Evolutionary conservation across 2,888 invertebrate genomes (phyloP).

Genomic region (Cloeon dipterum): DNA sequence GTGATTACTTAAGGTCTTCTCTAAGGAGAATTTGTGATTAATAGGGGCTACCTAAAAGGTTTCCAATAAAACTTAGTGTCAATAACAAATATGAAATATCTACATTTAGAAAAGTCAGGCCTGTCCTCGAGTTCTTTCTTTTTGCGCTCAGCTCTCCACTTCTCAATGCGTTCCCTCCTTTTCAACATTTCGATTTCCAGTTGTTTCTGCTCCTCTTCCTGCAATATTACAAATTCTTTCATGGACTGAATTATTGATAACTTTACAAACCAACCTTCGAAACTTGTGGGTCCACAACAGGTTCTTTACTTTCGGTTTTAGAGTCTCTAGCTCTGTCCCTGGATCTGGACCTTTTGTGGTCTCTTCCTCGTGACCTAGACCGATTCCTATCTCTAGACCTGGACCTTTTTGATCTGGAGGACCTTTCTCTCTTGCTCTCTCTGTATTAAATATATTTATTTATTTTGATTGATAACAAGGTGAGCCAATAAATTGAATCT

Average conservation of each 20-base stretch:
- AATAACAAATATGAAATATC: too few species aligned
- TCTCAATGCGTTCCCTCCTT: conserved; percentile 80
- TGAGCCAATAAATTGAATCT: background rate
- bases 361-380: conserved; percentile 29
- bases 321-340: conserved; percentile 14
- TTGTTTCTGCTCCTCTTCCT: conserved; percentile 76
- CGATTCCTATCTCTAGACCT: conserved; percentile 11
- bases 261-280: background rate
- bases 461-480: background rate
- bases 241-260: conserved; percentile 1
- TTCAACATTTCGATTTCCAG: conserved; percentile 91
- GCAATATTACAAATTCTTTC: conserved; percentile 8
- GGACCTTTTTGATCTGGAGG: background rate
- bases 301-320: background rate
- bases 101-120: too few species aligned
- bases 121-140: conserved; percentile 64
- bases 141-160: conserved; percentile 86
- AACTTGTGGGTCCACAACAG: background rate
- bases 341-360: conserved; percentile 41
- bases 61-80: too few species aligned
- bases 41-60: too few species aligned
- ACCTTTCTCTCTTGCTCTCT: background rate
- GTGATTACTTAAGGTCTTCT: background rate
- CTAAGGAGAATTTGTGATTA: background rate
- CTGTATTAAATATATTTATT: background rate